Evolutionary conservation across 2,888 invertebrate species (phyloP).

Genomic region (Idaea dimidiata): DNA sequence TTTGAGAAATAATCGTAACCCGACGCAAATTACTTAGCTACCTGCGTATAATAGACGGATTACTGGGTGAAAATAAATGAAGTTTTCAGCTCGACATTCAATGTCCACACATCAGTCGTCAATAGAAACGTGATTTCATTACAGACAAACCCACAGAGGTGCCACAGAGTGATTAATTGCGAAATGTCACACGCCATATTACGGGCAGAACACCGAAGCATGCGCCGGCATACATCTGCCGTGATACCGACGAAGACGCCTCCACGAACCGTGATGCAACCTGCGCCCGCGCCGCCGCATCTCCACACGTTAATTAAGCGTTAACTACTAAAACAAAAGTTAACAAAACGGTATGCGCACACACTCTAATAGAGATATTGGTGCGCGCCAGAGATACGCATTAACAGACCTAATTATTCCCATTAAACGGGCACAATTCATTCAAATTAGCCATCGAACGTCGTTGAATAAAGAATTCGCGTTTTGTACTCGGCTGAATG

Average conservation of each 20-base stretch:
- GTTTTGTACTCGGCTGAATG: slow-evolving; percentile 77
- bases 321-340: slow-evolving; percentile 53
- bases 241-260: slow-evolving; percentile 26
- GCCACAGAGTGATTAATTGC: slow-evolving; percentile 48
- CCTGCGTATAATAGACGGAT: slow-evolving; percentile 41
- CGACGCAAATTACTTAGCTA: slow-evolving; percentile 45
- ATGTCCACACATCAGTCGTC: slow-evolving; percentile 39
- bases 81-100: slow-evolving; percentile 46
- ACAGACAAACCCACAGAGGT: slow-evolving; percentile 44
- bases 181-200: slow-evolving; percentile 42
- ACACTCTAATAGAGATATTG: slow-evolving; percentile 48
- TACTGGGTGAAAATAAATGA: slow-evolving; percentile 56
- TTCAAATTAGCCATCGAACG: slow-evolving; percentile 78
- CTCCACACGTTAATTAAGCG: slow-evolving; percentile 51
- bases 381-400: slow-evolving; percentile 36
- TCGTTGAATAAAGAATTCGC: slow-evolving; percentile 76
- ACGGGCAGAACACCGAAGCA: slow-evolving; percentile 24
- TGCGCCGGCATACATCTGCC: slow-evolving; percentile 27
- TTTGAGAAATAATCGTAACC: slow-evolving; percentile 49
- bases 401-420: slow-evolving; percentile 74
- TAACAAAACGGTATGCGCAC: slow-evolving; percentile 32
- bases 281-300: slow-evolving; percentile 29
- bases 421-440: slow-evolving; percentile 73
- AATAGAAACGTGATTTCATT: slow-evolving; percentile 44
- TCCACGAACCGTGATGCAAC: slow-evolving; percentile 40